phyloP scores from a whole-genome alignment of 2,797 vertebrate genomes.

The Onychomys torridus region DNA sequence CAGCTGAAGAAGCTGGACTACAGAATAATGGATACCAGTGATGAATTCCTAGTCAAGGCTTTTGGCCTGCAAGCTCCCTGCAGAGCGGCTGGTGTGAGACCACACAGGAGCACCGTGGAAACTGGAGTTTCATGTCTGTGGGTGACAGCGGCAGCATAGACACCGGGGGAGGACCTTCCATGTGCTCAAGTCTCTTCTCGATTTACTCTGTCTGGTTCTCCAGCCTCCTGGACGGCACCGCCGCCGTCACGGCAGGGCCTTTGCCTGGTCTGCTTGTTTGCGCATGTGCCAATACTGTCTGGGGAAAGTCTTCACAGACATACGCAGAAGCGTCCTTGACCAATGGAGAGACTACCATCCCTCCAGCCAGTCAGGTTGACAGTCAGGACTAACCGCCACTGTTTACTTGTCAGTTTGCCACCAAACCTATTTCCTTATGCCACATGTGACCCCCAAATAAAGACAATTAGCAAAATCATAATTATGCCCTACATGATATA shows the following conservation, averaged over 20 bases:
- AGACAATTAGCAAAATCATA: neutral
- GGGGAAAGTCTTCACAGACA: neutral
- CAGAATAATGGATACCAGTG: too few relatives aligned
- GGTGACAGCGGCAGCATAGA: neutral
- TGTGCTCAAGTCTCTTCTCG: neutral
- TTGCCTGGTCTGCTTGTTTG: neutral
- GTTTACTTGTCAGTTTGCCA: neutral
- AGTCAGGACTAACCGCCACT: neutral
- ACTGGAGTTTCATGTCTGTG: neutral
- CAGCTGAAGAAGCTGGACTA: neutral
- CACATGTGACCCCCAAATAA: neutral
- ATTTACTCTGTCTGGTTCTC: neutral
- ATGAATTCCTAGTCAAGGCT: neutral
- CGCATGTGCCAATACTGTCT: neutral
- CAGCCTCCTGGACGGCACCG: neutral
- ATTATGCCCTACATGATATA: neutral
- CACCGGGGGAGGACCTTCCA: neutral
- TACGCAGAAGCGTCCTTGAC: neutral
- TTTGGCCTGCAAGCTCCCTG: neutral
- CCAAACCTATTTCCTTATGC: neutral
- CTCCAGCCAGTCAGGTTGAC: neutral
- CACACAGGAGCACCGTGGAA: neutral
- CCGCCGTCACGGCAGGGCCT: neutral
- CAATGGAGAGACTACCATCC: neutral
- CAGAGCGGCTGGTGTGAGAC: neutral